Evolutionary conservation across 1,140 invertebrate genomes (phyloP), one percentile per base, ranked within the genome.

Genomic region (Pachypeltis micranthus): DNA sequence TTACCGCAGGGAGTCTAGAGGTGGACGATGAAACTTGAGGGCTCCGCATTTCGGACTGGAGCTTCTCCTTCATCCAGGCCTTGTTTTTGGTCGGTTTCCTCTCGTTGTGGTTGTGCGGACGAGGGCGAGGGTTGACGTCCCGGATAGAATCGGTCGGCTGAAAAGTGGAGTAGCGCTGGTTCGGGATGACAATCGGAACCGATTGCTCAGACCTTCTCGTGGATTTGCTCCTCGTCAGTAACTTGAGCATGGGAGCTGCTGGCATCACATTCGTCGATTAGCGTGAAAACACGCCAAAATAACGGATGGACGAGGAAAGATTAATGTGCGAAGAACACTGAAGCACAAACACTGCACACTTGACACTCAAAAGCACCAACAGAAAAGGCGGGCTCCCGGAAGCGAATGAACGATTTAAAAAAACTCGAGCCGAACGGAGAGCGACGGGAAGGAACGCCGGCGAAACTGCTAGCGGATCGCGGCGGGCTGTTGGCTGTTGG

Each of bases 231-330:
- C 61, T 7, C 47, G 55, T 29, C 4, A 66, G 65, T 57, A 66
- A 27, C 62, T 66, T 66, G 55, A 66, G 58, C 61, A 63, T 63
- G 12, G 39, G 55, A 27, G 39, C 55, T 54, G 27, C 54, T 54
- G 60, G 39, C 65, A 66, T 63, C 24, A 59, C 57, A 59, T 51
- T 51, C 47, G 47, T n/a, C n/a, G n/a, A n/a, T n/a, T n/a, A n/a
- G n/a, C n/a, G n/a, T n/a, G n/a, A n/a, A n/a, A n/a, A n/a, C n/a
- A n/a, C n/a, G n/a, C n/a, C n/a, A n/a, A n/a, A n/a, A n/a, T n/a
- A n/a, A n/a, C n/a, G n/a, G n/a, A n/a, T n/a, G n/a, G n/a, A n/a
- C n/a, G n/a, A n/a, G n/a, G n/a, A n/a, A n/a, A n/a, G n/a, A n/a
- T n/a, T n/a, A n/a, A n/a, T n/a, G n/a, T n/a, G n/a, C n/a, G n/a